Percentiles rank a stretch among this genome's conserved stretches.
These are phyloP conservation scores for Aelia acuminata DNA, from an alignment of 2,888 invertebrate genomes.

Conservation along the genomic window DNA sequence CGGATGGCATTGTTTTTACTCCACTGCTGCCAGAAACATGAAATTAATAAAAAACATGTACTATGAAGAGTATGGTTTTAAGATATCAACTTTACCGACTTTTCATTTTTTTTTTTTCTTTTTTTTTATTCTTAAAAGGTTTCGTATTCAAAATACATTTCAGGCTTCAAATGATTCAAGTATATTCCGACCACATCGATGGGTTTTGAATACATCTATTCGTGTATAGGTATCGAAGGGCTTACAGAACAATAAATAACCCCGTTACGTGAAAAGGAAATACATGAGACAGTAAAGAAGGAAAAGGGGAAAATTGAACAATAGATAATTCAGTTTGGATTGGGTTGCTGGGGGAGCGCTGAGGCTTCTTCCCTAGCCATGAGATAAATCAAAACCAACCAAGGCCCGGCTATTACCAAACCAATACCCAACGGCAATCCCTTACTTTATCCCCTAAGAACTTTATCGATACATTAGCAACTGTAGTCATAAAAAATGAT, in stretches of 20 bases:
- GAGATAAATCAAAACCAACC: constrained; percentile 10
- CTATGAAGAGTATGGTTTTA: too few species aligned
- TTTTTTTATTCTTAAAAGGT: too few species aligned
- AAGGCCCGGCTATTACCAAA: background rate
- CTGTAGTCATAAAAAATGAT: too few species aligned
- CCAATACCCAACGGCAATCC: background rate
- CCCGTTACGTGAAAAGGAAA: background rate
- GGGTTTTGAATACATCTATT: background rate
- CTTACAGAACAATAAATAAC: background rate
- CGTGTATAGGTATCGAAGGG: too few species aligned
- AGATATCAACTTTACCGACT: too few species aligned
- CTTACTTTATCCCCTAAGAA: background rate
- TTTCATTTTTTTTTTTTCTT: too few species aligned
- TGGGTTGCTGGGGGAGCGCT: background rate
- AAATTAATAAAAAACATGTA: too few species aligned
- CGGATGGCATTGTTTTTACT: too few species aligned
- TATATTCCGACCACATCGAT: background rate
- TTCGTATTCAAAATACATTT: too few species aligned
- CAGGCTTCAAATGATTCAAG: background rate
- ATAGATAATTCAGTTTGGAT: constrained; percentile 23
- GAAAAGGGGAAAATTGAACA: background rate
- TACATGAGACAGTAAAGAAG: background rate
- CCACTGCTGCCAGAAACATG: too few species aligned
- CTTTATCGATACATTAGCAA: background rate
- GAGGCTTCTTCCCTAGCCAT: background rate